Percentiles rank a stretch among this genome's conserved stretches.
These are phyloP conservation scores for Tautogolabrus adspersus DNA, from an alignment of 2,113 vertebrate genomes.

Conservation along the genomic window DNA sequence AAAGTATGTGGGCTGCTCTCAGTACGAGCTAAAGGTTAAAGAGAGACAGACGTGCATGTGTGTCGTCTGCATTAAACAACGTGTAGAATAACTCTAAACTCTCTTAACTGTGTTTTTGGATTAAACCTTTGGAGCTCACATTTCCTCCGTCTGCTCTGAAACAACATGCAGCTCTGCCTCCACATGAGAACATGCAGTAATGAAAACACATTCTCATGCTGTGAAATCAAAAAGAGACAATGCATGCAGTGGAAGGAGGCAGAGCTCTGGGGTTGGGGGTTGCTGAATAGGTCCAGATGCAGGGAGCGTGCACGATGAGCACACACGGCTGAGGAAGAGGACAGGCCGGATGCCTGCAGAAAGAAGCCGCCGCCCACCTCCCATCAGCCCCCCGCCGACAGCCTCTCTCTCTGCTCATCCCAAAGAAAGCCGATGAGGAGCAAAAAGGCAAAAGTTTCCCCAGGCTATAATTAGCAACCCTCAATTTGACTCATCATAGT, in stretches of 20 bases:
- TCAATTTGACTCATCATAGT: conserved; percentile 75
- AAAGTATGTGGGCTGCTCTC: too few relatives aligned
- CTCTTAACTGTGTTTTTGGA: background rate
- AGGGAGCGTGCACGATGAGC: conserved; percentile 24
- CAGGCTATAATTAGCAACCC: conserved; percentile 79
- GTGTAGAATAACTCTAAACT: background rate
- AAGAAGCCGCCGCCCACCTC: conserved; percentile 50
- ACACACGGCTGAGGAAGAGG: conserved; percentile 38
- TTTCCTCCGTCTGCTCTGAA: background rate
- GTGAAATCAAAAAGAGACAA: conserved; percentile 17
- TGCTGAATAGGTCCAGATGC: conserved; percentile 65
- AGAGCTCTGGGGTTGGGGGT: conserved; percentile 8
- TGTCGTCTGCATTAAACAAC: background rate
- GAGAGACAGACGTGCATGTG: too few relatives aligned
- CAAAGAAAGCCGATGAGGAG: conserved; percentile 58
- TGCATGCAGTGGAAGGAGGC: conserved; percentile 27
- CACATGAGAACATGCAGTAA: background rate
- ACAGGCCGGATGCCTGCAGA: conserved; percentile 54
- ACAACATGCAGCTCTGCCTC: background rate
- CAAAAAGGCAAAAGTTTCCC: conserved; percentile 54
- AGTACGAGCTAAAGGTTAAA: too few relatives aligned
- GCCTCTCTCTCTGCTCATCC: conserved; percentile 46
- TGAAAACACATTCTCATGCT: background rate
- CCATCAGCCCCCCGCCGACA: conserved; percentile 29
- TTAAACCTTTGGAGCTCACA: background rate